Base-by-base conservation (phyloP, 2,888 invertebrate species). In the Fissipunctia ypsillon region DNA sequence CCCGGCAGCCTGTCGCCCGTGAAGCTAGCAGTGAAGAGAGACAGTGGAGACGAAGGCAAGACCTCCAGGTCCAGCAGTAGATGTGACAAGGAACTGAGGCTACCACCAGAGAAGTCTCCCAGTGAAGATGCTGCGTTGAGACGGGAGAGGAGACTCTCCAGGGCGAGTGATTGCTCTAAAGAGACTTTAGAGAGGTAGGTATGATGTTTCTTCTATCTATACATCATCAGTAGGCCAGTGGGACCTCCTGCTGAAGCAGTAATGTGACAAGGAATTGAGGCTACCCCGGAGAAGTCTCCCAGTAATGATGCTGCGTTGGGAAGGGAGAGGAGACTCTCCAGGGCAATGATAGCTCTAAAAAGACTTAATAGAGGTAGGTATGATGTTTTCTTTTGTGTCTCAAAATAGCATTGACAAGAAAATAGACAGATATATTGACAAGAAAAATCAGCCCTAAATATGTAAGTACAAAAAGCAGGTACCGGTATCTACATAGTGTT, bases 1-100 rank as follows among this genome's bases (percentile, higher is more conserved):
- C 88, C 95, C 86, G 95, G 95, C 93, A 96, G 91, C 87, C 86
- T 95, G 79, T 95, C 96, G 87, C 96, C 96, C 76, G 91, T 94
- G 77, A 94, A 91, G 87, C 91, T 90, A 80, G 86, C 90, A 71
- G 83, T 91, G 65, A 94, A 92, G 78, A 87, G 91, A 81, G 95
- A 95, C 78, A 90, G 91, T 48, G 93, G 91, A 38, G 94, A 94
- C 86, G 94, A 94, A 76, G 90, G 88, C 76, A 93, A 89, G 83
- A 89, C 87, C 72, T 91, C 93, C n/a, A 80, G 93, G n/a, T 93
- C 95, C 10, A 93, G 93, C 81, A 95, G 94, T 85, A 94, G 89
- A 84, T 91, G 93, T 3, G 96, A 95, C 48, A 95, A 92, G 80
- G 96, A 96, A 66, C 87, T 95, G 9, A 91, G 90, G 60, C 79